Evolutionary conservation across 1,140 invertebrate genomes (phyloP), one percentile per base, ranked within the genome.

Genomic region (Formica exsecta): DNA sequence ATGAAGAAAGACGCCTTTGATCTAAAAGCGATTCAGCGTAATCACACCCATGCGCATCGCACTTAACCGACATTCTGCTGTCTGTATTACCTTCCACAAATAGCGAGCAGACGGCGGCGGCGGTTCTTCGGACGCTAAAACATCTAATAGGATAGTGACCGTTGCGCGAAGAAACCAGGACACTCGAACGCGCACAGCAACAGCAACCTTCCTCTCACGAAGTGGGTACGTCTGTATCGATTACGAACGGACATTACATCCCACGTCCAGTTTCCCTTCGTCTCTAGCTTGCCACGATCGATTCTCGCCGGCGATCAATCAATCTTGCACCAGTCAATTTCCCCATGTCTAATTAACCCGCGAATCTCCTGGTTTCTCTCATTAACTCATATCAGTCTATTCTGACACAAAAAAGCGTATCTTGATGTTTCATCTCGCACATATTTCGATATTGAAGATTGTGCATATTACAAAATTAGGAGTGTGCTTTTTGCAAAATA

Each of bases 101-200:
- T 83, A 74, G 79, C 54, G 25, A 25, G 38, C 66, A 81, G 79
- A 73, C 66, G 68, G n/a, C 32, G 13, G 41, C 48, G 48, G 48
- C 13, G 19, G 11, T 36, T 71, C 68, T 51, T 19, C 29, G 9
- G 11, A 68, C 44, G 44, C 13, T 83, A 74, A 83, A 83, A 74
- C 79, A 48, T 32, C 68, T 74, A 74, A 83, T 83, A 61, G 79
- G 79, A 83, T 32, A 83, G 38, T 74, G 79, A 83, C 54, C 79
- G 79, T 81, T 81, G 51, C 36, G 16, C 48, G 66, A 38, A 44
- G 41, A 83, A 81, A 74, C 29, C 29, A 38, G 79, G 79, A n/a
- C 79, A 83, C 38, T 83, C 66, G 79, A 83, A 83, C 51, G 79
- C 79, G 38, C 65, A 36, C 48, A 36, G 22, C 25, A 59, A 36